These are phyloP conservation scores for Holothuria leucospilota DNA, from an alignment of 53 echinoderm and acorn worm species.

Conservation along the genomic window DNA sequence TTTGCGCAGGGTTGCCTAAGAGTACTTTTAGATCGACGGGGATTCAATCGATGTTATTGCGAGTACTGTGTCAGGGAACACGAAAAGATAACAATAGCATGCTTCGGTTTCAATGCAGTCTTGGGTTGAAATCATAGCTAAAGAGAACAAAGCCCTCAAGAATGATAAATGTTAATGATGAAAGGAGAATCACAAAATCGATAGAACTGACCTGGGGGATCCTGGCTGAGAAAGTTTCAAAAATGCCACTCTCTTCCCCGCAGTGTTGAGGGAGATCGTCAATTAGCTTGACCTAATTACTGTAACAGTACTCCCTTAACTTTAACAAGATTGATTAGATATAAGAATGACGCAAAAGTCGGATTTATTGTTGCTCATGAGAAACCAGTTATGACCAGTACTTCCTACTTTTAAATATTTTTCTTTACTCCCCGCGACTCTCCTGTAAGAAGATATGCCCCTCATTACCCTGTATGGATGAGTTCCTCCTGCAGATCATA, in stretches of 20 bases:
- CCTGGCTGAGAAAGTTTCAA: slow-evolving; percentile 20
- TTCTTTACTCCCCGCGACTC: neutral
- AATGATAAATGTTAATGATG: no score
- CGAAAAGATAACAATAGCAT: no score
- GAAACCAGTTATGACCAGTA: slow-evolving; percentile 28
- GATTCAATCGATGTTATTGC: no score
- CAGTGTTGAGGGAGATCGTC: neutral
- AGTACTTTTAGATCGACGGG: no score
- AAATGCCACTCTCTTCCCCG: slow-evolving; percentile 7
- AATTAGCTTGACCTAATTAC: slow-evolving; percentile 37
- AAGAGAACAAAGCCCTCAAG: no score
- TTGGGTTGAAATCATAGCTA: no score
- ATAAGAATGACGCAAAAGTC: slow-evolving; percentile 30
- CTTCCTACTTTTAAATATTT: slow-evolving; percentile 29
- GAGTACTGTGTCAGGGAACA: no score
- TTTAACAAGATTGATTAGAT: neutral
- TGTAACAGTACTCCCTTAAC: slow-evolving; percentile 10
- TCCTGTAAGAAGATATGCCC: neutral
- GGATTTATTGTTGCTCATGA: neutral
- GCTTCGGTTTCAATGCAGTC: no score
- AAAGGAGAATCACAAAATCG: no score
- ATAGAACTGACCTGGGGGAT: slow-evolving; percentile 10
- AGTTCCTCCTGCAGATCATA: slow-evolving; percentile 3
- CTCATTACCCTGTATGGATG: slow-evolving; percentile 24
- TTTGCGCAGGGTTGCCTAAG: no score